Percentiles rank a stretch among this genome's conserved stretches.
These are phyloP conservation scores for Drosophila truncata DNA, from an alignment of 1,140 invertebrate species.

Conservation along the genomic window DNA sequence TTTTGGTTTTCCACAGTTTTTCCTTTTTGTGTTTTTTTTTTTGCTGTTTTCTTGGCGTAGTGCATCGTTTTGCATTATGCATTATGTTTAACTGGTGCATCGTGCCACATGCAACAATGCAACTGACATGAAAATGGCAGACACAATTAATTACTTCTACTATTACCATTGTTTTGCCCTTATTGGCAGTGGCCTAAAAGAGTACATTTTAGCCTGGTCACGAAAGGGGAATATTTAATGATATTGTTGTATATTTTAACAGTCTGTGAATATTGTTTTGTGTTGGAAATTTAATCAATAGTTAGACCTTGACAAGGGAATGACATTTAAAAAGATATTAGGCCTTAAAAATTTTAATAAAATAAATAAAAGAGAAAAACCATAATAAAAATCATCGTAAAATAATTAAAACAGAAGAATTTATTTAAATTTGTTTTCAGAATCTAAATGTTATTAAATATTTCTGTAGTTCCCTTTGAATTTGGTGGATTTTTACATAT, in stretches of 20 bases:
- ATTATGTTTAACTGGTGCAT: slow-evolving; percentile 49
- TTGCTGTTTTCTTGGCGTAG: slow-evolving; percentile 27
- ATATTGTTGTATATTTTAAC: not conserved
- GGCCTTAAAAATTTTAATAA: not conserved
- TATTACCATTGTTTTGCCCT: not conserved
- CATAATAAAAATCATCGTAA: too few species aligned
- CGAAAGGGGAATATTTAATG: slow-evolving; percentile 18
- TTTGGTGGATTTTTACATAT: not conserved
- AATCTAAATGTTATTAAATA: too few species aligned
- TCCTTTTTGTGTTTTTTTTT: not conserved
- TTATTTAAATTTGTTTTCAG: too few species aligned
- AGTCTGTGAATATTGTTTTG: not conserved
- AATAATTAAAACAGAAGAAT: too few species aligned
- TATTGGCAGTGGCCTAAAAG: slow-evolving; percentile 26
- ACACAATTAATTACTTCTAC: slow-evolving; percentile 42
- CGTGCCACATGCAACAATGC: slow-evolving; percentile 45
- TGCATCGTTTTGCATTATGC: slow-evolving; percentile 56
- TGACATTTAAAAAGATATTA: not conserved
- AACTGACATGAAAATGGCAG: slow-evolving; percentile 55
- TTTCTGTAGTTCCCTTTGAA: too few species aligned
- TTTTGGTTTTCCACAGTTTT: slow-evolving; percentile 4
- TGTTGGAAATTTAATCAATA: not conserved
- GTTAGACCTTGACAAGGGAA: not conserved
- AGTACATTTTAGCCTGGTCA: slow-evolving; percentile 25
- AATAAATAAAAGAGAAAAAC: too few species aligned